Base-by-base conservation (phyloP, 2,888 invertebrate species). In the Xestia ashworthii region DNA sequence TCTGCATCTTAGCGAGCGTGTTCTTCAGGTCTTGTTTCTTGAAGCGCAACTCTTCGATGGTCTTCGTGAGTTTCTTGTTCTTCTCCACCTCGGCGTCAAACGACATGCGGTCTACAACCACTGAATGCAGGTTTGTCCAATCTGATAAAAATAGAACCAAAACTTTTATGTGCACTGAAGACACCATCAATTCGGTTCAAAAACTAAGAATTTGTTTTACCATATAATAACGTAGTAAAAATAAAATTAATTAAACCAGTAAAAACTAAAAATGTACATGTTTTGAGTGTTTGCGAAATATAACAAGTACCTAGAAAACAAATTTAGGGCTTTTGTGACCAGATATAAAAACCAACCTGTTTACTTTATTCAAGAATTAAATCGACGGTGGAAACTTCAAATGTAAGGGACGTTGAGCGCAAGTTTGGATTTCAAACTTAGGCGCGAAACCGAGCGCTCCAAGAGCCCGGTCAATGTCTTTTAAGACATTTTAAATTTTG, bases 51-150 rank as follows among this genome's bases (percentile, higher is more conserved):
- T 96, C 97, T 41, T 95, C 94, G 22, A 97, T 94, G 1, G 92
- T 92, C 65, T 92, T 94, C 5, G 94, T 94, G 5, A 97, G 89
- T 32, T 93, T 93, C 81, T 96, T 95, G 88, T 95, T 96, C 81
- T 97, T 97, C 55, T 96, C 96, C 3, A 95, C 95, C 80, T 97
- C 94, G 0, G 93, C 94, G 78, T 97, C 95, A 81, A 91, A 96
- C 5, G 97, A 97, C 96, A 97, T 96, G 5, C 96, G 93, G 79
- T 97, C 97, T 14, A 97, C 97, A 0, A 96, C 96, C 16, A 96
- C 93, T 0, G 96, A 91, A 86, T 97, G 96, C 0, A 96, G 91
- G 78, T 96, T 96, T 6, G 95, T 86, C 96, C 96, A 96, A 84
- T 96, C 96, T 96, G 85, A 16, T 32, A 70, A 68, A 53, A 14